Percentiles rank a stretch among this genome's conserved stretches.
Evolutionary conservation across 2,113 vertebrate genomes (phyloP).

Genomic region (Labeo catla): DNA sequence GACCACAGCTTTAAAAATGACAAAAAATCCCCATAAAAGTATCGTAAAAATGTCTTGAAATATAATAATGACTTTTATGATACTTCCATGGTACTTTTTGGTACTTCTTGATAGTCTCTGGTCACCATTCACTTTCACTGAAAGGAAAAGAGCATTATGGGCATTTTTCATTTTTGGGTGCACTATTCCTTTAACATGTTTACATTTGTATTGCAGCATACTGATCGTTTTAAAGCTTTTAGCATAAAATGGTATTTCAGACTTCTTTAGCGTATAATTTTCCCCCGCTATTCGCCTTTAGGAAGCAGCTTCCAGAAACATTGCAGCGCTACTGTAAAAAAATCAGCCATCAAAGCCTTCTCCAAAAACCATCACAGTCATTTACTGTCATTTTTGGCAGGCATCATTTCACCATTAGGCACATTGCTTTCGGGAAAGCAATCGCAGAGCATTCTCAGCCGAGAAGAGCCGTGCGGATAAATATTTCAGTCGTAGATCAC

Average conservation of each 20-base stretch:
- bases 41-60: neutral
- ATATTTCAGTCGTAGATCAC: constrained; percentile 18
- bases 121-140: neutral
- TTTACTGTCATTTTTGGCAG: constrained; percentile 26
- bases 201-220: neutral
- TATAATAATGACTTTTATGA: neutral
- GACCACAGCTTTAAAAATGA: neutral
- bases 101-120: neutral
- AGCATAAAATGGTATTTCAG: constrained; percentile 21
- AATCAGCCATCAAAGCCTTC: constrained; percentile 17
- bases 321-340: neutral
- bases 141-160: neutral
- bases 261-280: neutral
- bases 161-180: neutral
- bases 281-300: neutral
- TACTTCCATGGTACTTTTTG: neutral
- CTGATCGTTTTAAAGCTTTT: neutral
- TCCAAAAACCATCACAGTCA: constrained; percentile 7
- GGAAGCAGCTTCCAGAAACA: neutral
- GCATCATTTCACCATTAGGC: constrained; percentile 29
- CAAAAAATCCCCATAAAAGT: neutral
- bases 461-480: neutral
- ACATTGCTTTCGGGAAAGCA: constrained; percentile 28
- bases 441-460: neutral
- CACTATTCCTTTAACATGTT: neutral